A percentile compares a stretch with the other conserved stretches of the same genome.
Evolutionary conservation across 2,113 vertebrate genomes (phyloP).

Genomic region (Cyanistes caeruleus): DNA sequence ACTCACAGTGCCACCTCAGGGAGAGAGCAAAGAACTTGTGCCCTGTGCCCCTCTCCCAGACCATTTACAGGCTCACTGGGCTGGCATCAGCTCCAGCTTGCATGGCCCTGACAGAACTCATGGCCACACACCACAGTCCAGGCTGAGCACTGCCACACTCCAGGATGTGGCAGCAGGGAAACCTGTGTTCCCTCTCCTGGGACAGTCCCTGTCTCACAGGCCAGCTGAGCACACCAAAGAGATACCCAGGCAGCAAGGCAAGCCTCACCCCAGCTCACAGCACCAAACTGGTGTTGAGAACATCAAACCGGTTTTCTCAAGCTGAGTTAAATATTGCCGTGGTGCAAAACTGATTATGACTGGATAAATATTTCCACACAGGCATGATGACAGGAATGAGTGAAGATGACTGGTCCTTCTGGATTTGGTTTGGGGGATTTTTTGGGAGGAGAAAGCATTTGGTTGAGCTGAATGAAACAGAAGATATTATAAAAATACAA

Average conservation of each 20-base stretch:
- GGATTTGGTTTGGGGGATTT: background rate
- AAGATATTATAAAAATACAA: background rate
- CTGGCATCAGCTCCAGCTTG: background rate
- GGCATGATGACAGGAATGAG: background rate
- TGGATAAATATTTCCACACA: background rate
- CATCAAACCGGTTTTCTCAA: background rate
- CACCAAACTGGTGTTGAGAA: background rate
- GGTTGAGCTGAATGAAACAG: background rate
- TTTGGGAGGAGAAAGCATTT: background rate
- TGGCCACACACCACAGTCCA: background rate
- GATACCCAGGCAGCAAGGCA: background rate
- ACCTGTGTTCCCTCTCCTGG: background rate
- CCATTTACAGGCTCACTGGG: background rate
- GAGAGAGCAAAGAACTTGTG: background rate
- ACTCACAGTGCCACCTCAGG: fast-evolving
- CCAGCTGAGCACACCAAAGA: background rate
- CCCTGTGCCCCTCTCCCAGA: background rate
- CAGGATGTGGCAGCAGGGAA: fast-evolving
- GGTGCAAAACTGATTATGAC: background rate
- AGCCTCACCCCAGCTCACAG: background rate
- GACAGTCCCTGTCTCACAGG: background rate
- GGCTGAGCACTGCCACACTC: background rate
- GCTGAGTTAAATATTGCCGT: background rate
- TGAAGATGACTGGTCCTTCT: background rate
- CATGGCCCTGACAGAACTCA: background rate